A percentile compares a stretch with the other conserved stretches of the same genome.
These are phyloP conservation scores for Nanger granti DNA, from an alignment of 2,113 vertebrate genomes.

Conservation along the genomic window DNA sequence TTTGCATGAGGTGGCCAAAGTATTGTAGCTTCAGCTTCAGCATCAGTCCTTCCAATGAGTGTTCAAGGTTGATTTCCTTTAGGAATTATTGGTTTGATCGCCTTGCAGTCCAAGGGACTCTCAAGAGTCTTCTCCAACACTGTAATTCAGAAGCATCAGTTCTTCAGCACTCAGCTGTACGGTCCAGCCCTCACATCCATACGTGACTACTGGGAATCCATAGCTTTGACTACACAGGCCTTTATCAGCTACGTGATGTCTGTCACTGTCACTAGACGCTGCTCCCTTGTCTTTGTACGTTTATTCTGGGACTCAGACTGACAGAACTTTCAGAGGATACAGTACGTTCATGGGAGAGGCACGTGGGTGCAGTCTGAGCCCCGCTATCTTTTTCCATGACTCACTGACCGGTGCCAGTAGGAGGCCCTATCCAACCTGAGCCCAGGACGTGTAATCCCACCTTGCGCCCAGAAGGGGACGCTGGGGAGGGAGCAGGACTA, in stretches of 20 bases:
- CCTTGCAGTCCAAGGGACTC: not conserved
- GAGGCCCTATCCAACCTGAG: not conserved
- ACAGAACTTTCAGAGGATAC: not conserved
- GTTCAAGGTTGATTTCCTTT: not conserved
- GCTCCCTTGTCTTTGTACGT: not conserved
- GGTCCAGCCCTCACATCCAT: not conserved
- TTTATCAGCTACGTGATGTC: not conserved
- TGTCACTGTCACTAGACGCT: not conserved
- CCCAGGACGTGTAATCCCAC: not conserved
- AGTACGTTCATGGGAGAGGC: not conserved
- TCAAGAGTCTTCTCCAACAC: not conserved
- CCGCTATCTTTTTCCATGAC: not conserved
- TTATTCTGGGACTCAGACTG: not conserved
- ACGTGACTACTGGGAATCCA: not conserved
- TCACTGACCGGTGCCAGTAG: not conserved
- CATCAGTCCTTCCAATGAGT: not conserved
- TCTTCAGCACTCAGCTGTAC: not conserved
- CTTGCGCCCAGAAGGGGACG: not conserved
- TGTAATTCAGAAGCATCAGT: not conserved
- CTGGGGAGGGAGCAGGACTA: not conserved
- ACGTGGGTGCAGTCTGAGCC: not conserved
- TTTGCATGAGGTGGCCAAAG: not conserved
- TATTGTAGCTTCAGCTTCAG: not conserved
- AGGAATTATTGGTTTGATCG: not conserved
- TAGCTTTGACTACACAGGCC: not conserved